Percentiles rank a stretch among this genome's conserved stretches.
These are phyloP conservation scores for Choristoneura fumiferana DNA, from an alignment of 1,140 invertebrate genomes.

Conservation along the genomic window DNA sequence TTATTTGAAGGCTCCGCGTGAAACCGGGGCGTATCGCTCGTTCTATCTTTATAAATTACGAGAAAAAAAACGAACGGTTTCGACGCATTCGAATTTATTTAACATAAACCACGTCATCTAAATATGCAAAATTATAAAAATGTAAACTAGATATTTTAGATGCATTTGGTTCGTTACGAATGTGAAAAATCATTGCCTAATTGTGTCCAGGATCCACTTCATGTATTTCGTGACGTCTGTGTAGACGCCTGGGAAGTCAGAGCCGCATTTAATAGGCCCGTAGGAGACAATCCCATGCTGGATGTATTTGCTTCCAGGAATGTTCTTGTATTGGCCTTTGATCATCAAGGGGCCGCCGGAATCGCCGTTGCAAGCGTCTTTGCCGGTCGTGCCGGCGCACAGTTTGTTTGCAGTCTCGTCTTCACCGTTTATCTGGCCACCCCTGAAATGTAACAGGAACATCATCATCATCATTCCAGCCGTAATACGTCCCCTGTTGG, in stretches of 20 bases:
- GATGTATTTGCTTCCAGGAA: background rate
- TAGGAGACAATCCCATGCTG: conserved; percentile 9
- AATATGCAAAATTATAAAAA: too few species aligned
- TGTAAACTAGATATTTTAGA: too few species aligned
- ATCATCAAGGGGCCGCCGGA: conserved; percentile 10
- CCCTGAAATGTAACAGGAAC: too few species aligned
- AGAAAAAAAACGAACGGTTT: too few species aligned
- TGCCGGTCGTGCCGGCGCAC: conserved; percentile 3
- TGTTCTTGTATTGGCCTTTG: background rate
- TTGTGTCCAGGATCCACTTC: conserved; percentile 19
- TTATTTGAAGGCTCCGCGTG: too few species aligned
- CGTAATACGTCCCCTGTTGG: too few species aligned
- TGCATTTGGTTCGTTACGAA: too few species aligned
- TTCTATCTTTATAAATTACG: too few species aligned
- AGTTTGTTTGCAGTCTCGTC: conserved; percentile 5
- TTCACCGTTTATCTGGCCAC: background rate
- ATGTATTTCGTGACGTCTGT: background rate
- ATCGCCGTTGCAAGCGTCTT: conserved; percentile 2
- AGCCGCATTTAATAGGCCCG: background rate
- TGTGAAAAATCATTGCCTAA: background rate
- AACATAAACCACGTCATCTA: too few species aligned
- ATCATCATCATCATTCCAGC: too few species aligned
- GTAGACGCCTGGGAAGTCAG: background rate
- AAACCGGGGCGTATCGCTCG: too few species aligned
- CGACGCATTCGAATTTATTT: too few species aligned